Evolutionary conservation across 2,113 vertebrate genomes (phyloP).

Genomic region (Genyomyrus donnyi): DNA sequence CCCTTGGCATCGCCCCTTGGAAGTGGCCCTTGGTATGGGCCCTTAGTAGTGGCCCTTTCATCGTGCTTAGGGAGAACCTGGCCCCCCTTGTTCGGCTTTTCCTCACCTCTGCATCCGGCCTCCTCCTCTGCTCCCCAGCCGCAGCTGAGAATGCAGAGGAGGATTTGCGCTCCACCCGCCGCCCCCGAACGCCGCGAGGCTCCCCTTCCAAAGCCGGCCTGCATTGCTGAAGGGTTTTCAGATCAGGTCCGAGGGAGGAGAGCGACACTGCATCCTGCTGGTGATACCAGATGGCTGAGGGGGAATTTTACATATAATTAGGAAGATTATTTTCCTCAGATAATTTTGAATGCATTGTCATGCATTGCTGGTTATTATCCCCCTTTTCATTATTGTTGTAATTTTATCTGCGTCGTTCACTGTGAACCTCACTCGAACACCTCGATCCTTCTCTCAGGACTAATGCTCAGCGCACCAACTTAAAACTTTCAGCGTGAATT

Average conservation of each 20-base stretch:
- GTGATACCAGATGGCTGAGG: neutral
- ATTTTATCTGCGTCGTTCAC: neutral
- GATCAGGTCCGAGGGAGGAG: neutral
- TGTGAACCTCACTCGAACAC: neutral
- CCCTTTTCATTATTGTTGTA: neutral
- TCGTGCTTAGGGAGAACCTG: neutral
- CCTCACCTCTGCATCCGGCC: neutral
- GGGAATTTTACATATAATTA: neutral
- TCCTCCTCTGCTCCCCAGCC: neutral
- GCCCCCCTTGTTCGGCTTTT: constrained; percentile 27
- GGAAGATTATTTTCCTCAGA: neutral
- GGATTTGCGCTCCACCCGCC: neutral
- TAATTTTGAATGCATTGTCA: neutral
- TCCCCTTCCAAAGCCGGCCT: neutral
- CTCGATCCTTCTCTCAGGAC: neutral
- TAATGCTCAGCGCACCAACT: neutral
- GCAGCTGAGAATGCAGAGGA: neutral
- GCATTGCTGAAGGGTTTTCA: neutral
- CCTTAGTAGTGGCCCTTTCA: neutral
- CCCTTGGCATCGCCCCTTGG: no score
- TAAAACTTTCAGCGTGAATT: neutral
- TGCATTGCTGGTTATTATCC: neutral
- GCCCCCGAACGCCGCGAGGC: neutral
- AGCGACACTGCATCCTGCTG: neutral
- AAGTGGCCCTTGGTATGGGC: no score